Evolutionary conservation across 92 coral and sea anemone genomes (phyloP).

Genomic region (Montipora capitata): DNA sequence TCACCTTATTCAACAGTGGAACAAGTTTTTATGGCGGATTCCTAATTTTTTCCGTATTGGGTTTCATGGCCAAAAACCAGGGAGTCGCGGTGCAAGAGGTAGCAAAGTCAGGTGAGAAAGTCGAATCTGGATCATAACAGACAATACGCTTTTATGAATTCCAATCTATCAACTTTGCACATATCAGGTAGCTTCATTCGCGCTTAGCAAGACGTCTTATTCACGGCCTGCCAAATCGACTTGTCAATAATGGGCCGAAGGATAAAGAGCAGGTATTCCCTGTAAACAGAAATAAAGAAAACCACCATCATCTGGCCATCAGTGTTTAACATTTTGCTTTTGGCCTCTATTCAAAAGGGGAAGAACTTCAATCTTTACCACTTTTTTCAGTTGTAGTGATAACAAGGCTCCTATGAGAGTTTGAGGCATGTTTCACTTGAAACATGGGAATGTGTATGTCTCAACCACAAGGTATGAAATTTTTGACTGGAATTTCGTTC

Average conservation of each 20-base stretch:
- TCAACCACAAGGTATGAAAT: neutral
- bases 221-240: neutral
- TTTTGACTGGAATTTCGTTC: neutral
- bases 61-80: slow-evolving; percentile 67
- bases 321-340: no score
- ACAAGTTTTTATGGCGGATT: slow-evolving; percentile 69
- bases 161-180: neutral
- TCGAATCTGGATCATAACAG: neutral
- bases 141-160: neutral
- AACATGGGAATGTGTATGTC: neutral
- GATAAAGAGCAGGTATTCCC: neutral
- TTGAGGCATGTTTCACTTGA: neutral
- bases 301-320: neutral
- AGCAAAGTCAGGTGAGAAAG: slow-evolving; percentile 36
- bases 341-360: neutral
- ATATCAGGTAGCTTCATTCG: neutral
- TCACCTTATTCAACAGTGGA: slow-evolving; percentile 62
- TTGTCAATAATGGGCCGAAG: neutral
- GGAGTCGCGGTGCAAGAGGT: slow-evolving; percentile 52
- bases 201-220: no score
- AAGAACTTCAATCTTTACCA: neutral
- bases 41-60: slow-evolving; percentile 64
- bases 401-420: neutral
- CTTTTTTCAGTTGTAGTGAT: neutral
- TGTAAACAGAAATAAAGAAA: neutral